These are phyloP conservation scores for Muscicapa comitata DNA, from an alignment of 2,797 vertebrate species.

Conservation along the genomic window DNA sequence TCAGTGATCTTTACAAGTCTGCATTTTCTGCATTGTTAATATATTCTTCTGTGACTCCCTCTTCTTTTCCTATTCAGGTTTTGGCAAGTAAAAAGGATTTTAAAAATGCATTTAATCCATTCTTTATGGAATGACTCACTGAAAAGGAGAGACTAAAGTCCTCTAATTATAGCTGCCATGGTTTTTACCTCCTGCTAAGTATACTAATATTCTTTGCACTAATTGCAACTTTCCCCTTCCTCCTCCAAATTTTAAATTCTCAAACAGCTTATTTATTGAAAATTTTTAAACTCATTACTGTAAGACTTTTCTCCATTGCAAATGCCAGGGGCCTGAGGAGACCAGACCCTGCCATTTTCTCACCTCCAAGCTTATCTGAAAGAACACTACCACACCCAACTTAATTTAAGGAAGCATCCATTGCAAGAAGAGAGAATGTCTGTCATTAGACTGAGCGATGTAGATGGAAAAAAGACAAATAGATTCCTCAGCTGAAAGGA, in stretches of 20 bases:
- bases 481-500: not conserved
- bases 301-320: not conserved
- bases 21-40: slow-evolving; percentile 15
- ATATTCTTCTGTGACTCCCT: not conserved
- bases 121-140: slow-evolving; percentile 35
- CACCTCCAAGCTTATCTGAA: not conserved
- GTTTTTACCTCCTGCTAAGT: slow-evolving; percentile 32
- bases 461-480: not conserved
- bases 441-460: not conserved
- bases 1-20: not conserved
- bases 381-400: not conserved
- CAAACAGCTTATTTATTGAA: not conserved
- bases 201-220: slow-evolving; percentile 1
- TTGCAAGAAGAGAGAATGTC: not conserved
- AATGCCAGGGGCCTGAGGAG: not conserved
- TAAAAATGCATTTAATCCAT: not conserved
- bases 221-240: slow-evolving; percentile 11
- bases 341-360: not conserved
- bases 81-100: not conserved
- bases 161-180: slow-evolving; percentile 27
- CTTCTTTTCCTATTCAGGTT: not conserved
- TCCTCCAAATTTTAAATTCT: not conserved
- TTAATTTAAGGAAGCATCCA: not conserved
- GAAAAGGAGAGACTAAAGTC: not conserved
- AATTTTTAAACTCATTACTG: not conserved